Base-by-base conservation (phyloP, 2,888 invertebrate genomes). In the Helicoverpa assulta region DNA sequence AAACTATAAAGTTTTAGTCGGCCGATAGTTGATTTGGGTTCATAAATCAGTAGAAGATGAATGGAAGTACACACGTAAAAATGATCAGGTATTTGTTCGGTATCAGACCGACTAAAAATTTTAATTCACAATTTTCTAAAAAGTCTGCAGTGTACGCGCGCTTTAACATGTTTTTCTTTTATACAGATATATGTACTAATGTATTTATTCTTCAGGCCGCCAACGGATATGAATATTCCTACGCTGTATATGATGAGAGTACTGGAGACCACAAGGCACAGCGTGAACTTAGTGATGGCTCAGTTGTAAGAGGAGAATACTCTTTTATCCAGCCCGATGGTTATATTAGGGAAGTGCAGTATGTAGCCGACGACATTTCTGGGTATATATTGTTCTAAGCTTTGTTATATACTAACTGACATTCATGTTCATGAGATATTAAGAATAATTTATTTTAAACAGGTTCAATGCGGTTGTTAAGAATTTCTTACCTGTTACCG, bases 221-320 rank as follows among this genome's bases (percentile, higher is more conserved):
- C 14, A 70, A 84, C 10, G 88, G 90, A 8, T 95, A 95, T 63
- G 90, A 95, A 85, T 96, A 96, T 82, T 95, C 95, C 5, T 96
- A 96, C 80, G 92, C 95, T 43, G 96, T 96, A 2, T 93, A 95
- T 76, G 96, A 96, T 78, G 94, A 95, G 64, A 89, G 92, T 70
- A 96, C 96, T 21, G 96, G 96, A 37, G 96, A 96, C 79, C 93
- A 94, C 71, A 96, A 96, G 81, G 89, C 92, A 19, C 96, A 96
- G 86, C 93, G 93, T 65, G 96, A 96, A 83, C 87, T 91, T 18
- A 95, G 96, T 72, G 96, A 96, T 81, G 96, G 96, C 7, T 92
- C 94, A 69, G 92, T 94, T 37, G 96, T 96, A 18, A 95, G 94
- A 62, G 96, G 96, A 51, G 93, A 95, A 72, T 96, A 96, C 87